Evolutionary conservation across 2,113 vertebrate species (phyloP).

Genomic region (Apteryx mantelli): DNA sequence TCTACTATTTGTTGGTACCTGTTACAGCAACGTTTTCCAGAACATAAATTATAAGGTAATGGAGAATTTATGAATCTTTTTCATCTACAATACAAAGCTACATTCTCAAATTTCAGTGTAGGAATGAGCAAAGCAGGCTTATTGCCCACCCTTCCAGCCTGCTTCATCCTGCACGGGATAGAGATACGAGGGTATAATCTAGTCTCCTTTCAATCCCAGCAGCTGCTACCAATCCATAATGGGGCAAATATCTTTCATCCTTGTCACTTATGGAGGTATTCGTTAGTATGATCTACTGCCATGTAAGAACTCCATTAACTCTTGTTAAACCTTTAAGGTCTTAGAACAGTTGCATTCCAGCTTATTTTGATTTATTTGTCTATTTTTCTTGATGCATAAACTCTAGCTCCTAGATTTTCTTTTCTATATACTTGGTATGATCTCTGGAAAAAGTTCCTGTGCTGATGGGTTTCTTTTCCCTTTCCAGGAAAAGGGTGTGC

Average conservation of each 20-base stretch:
- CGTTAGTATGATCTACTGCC: background rate
- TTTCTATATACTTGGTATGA: background rate
- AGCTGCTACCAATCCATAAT: fast-evolving
- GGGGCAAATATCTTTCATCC: background rate
- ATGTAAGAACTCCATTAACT: background rate
- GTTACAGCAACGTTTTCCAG: background rate
- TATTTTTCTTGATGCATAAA: background rate
- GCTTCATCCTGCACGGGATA: background rate
- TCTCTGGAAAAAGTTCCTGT: background rate
- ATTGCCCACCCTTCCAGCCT: background rate
- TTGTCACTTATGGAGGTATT: background rate
- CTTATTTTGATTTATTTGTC: background rate
- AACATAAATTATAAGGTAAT: background rate
- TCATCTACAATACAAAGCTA: background rate
- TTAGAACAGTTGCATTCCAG: background rate
- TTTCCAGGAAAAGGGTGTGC: slow-evolving; percentile 37
- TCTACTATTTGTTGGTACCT: background rate
- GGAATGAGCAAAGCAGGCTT: background rate
- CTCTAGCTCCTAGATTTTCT: background rate
- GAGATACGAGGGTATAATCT: background rate
- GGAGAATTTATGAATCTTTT: background rate
- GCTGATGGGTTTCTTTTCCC: background rate
- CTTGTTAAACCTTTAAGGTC: background rate
- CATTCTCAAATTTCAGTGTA: background rate
- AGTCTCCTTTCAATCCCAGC: background rate